These are phyloP conservation scores for Megalops atlanticus DNA, from an alignment of 2,113 vertebrate genomes.

Conservation along the genomic window DNA sequence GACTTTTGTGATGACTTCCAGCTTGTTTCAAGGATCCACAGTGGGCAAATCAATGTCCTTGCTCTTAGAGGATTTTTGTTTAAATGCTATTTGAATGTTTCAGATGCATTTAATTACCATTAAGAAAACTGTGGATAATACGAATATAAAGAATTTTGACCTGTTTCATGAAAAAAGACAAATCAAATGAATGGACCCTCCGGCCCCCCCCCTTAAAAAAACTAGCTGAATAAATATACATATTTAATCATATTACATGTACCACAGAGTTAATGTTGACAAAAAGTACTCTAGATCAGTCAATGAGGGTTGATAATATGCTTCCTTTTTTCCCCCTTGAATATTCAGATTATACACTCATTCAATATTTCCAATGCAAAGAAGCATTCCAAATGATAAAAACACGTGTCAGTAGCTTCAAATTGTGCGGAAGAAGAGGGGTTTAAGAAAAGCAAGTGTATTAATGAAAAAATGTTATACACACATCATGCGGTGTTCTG, in stretches of 20 bases:
- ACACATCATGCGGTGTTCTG: neutral
- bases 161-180: neutral
- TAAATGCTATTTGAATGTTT: neutral
- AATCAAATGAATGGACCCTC: neutral
- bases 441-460: neutral
- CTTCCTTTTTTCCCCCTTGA: neutral
- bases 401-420: neutral
- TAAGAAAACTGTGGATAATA: neutral
- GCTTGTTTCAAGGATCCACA: slow-evolving; percentile 5
- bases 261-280: neutral
- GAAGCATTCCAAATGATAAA: neutral
- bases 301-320: neutral
- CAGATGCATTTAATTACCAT: neutral
- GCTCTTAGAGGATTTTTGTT: neutral
- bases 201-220: neutral
- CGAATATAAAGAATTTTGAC: neutral
- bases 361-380: neutral
- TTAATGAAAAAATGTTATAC: neutral
- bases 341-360: no score
- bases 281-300: neutral
- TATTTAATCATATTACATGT: neutral
- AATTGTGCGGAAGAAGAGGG: neutral
- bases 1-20: neutral
- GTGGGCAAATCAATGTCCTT: neutral
- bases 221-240: neutral